A percentile compares a stretch with the other conserved stretches of the same genome.
These are phyloP conservation scores for Leptosomus discolor DNA, from an alignment of 2,113 vertebrate genomes.

Conservation along the genomic window DNA sequence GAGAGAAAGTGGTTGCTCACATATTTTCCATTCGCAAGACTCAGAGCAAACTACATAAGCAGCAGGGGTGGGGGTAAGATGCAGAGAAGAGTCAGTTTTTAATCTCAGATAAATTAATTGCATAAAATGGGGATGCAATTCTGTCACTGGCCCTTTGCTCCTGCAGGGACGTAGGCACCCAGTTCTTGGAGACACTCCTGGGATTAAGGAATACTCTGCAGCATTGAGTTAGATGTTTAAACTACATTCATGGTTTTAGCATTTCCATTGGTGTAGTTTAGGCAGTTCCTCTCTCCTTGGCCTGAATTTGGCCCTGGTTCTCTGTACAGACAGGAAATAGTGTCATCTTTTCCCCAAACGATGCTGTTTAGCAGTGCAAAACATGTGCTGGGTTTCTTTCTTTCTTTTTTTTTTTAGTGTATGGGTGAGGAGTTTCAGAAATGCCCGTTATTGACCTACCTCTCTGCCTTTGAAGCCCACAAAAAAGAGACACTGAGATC, in stretches of 20 bases:
- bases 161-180: background rate
- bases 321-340: background rate
- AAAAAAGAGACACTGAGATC: background rate
- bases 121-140: background rate
- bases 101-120: background rate
- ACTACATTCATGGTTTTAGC: background rate
- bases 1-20: background rate
- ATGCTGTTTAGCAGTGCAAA: background rate
- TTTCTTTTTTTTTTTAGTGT: too few species aligned
- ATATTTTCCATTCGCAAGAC: background rate
- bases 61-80: background rate
- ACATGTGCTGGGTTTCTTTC: background rate
- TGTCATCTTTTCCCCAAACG: background rate
- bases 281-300: background rate
- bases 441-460: accelerated
- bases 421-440: background rate
- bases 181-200: background rate
- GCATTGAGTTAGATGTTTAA: background rate
- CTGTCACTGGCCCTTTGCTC: background rate
- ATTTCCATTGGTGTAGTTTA: background rate
- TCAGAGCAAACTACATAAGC: background rate
- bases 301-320: background rate
- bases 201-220: background rate
- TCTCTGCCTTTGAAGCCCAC: background rate
- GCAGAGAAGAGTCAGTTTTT: background rate